Percentiles rank a stretch among this genome's conserved stretches.
phyloP scores from a whole-genome alignment of 2,797 vertebrate species.

The Echiichthys vipera region DNA sequence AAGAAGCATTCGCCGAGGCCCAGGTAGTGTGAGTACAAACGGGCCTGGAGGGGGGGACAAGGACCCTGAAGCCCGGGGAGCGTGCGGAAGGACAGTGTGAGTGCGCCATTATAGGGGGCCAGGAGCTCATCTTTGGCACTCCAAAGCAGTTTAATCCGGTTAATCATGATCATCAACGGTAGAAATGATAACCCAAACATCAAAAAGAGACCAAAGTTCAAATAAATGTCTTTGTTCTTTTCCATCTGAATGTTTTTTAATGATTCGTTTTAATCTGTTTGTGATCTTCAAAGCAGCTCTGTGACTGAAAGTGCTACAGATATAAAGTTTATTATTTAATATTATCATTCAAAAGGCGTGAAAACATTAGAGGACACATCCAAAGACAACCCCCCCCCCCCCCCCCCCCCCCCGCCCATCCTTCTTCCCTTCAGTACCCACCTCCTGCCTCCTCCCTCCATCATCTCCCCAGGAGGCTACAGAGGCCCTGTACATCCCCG shows the following conservation, averaged over 20 bases:
- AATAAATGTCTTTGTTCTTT: not conserved
- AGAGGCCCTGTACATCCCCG: slow-evolving; percentile 78
- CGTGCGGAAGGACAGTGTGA: too few species aligned
- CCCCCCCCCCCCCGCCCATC: not conserved
- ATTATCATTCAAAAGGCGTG: slow-evolving; percentile 36
- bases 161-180: not conserved
- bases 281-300: not conserved
- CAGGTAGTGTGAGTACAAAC: too few species aligned
- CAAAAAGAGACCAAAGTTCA: not conserved
- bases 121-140: not conserved
- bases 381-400: slow-evolving; percentile 59
- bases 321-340: slow-evolving; percentile 38
- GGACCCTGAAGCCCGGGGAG: too few species aligned
- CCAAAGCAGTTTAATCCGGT: not conserved
- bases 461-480: slow-evolving; percentile 77
- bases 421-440: slow-evolving; percentile 44
- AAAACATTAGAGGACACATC: slow-evolving; percentile 72
- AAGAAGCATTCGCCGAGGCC: too few species aligned
- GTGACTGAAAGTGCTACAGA: not conserved
- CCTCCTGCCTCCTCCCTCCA: slow-evolving; percentile 65
- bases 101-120: not conserved
- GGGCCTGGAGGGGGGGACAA: too few species aligned
- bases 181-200: not conserved
- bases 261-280: not conserved
- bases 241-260: not conserved